Evolutionary conservation across 30 jellyfish, hydroid and myxozoan genomes (phyloP).

Genomic region (Clytia hemisphaerica): DNA sequence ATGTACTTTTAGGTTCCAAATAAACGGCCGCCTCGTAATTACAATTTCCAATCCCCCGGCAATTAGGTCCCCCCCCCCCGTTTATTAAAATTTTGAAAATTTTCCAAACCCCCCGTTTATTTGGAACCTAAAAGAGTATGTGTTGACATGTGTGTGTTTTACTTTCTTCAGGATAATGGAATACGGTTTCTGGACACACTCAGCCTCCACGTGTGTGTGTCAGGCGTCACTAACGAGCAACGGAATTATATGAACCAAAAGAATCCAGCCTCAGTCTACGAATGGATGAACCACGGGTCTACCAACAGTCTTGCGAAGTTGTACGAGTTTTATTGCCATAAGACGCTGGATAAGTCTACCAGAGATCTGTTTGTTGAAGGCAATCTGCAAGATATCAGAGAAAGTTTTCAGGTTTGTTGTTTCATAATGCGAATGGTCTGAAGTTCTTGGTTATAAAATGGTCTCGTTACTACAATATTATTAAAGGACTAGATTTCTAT

Average conservation of each 20-base stretch:
- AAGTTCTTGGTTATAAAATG: too few species aligned
- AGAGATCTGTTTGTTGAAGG: slow-evolving; percentile 90
- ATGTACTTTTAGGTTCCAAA: too few species aligned
- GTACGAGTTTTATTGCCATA: slow-evolving; percentile 63
- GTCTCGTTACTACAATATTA: too few species aligned
- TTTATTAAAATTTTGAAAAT: too few species aligned
- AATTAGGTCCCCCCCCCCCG: too few species aligned
- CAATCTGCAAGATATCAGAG: slow-evolving; percentile 51
- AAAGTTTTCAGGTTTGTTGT: slow-evolving; percentile 84
- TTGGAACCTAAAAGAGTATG: too few species aligned
- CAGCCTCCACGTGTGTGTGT: slow-evolving; percentile 88
- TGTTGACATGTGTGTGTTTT: too few species aligned
- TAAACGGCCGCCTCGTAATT: too few species aligned
- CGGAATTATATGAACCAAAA: slow-evolving; percentile 56
- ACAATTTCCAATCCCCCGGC: too few species aligned
- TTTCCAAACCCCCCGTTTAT: too few species aligned
- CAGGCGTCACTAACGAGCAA: slow-evolving; percentile 91
- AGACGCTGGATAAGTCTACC: slow-evolving; percentile 57
- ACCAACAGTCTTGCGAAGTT: slow-evolving; percentile 70
- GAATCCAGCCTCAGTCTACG: slow-evolving; percentile 9
- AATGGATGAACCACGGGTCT: slow-evolving; percentile 98
- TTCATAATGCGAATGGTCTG: too few species aligned
- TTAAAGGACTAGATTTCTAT: too few species aligned
- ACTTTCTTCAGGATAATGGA: background rate
- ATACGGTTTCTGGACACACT: slow-evolving; percentile 82